These are phyloP conservation scores for Drosophila micromelanica DNA, from an alignment of 1,140 invertebrate genomes.

Conservation along the genomic window DNA sequence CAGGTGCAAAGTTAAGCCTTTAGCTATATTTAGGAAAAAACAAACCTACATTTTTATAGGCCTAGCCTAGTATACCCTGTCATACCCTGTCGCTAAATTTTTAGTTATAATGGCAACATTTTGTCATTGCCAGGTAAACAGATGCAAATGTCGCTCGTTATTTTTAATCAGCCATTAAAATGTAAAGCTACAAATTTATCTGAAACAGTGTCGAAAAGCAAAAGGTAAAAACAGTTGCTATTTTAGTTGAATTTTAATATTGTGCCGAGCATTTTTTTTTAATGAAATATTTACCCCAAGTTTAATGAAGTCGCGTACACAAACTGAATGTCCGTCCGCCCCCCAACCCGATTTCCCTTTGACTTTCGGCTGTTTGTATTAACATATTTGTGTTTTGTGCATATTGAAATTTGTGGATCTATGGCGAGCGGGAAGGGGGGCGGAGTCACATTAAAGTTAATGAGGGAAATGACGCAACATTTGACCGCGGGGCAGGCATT, in stretches of 20 bases:
- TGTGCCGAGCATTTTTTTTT: constrained; percentile 20
- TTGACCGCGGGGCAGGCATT: constrained; percentile 1
- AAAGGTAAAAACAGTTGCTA: constrained; percentile 18
- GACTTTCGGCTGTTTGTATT: constrained; percentile 31
- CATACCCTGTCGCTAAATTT: no score
- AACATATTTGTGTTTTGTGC: constrained; percentile 14
- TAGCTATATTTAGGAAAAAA: no score
- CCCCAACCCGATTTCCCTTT: not conserved
- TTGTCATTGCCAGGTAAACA: constrained; percentile 53
- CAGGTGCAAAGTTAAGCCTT: no score
- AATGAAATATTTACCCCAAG: constrained; percentile 61
- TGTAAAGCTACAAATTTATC: constrained; percentile 61
- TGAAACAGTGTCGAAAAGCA: constrained; percentile 19
- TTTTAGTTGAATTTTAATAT: constrained; percentile 36
- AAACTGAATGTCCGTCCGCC: not conserved
- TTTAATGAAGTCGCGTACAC: constrained; percentile 60
- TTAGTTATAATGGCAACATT: constrained; percentile 5
- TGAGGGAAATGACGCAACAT: constrained; percentile 18
- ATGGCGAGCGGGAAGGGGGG: not conserved
- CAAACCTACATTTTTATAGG: not conserved
- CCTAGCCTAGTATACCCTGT: not conserved
- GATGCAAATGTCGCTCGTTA: constrained; percentile 63
- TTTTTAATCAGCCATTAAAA: constrained; percentile 80
- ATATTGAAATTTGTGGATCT: constrained; percentile 19
- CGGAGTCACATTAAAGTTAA: constrained; percentile 33